Percentiles rank a stretch among this genome's conserved stretches.
Conservation (phyloP, 2,888 invertebrate species). For the Prosapia bicincta region DNA sequence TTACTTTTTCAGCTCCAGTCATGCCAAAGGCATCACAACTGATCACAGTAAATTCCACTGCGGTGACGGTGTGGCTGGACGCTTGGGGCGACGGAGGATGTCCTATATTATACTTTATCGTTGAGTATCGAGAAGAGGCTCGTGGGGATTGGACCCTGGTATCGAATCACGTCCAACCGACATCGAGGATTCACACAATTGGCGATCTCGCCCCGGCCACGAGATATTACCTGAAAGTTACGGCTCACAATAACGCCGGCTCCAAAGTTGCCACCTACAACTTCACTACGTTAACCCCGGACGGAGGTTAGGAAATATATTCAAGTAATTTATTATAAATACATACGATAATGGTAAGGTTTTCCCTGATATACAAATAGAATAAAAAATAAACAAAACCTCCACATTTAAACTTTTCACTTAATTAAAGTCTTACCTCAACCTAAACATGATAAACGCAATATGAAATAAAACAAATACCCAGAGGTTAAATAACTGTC, state of each 20-base stretch:
- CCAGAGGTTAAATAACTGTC: too few relatives aligned
- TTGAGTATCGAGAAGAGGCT: constrained; percentile 68
- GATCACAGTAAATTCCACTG: constrained; percentile 81
- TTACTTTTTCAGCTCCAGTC: constrained; percentile 63
- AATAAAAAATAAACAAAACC: too few relatives aligned
- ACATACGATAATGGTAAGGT: too few relatives aligned
- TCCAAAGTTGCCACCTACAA: constrained; percentile 79
- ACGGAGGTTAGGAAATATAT: constrained; percentile 60
- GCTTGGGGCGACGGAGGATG: constrained; percentile 89
- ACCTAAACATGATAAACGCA: too few relatives aligned
- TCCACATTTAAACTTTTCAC: too few relatives aligned
- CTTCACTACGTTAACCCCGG: constrained; percentile 75
- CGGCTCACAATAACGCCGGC: constrained; percentile 83
- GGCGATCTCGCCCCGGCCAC: constrained; percentile 68
- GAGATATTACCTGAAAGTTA: constrained; percentile 50
- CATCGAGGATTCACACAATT: constrained; percentile 77
- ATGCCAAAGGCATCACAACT: constrained; percentile 77
- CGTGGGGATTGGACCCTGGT: constrained; percentile 69
- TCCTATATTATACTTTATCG: constrained; percentile 79
- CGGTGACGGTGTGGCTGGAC: constrained; percentile 81
- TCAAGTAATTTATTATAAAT: too few relatives aligned
- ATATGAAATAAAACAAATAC: too few relatives aligned
- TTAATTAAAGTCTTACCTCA: too few relatives aligned
- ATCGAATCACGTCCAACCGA: constrained; percentile 76
- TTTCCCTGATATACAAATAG: too few relatives aligned